phyloP scores from a whole-genome alignment of 2,797 vertebrate species.

The Graptemys geographica region DNA sequence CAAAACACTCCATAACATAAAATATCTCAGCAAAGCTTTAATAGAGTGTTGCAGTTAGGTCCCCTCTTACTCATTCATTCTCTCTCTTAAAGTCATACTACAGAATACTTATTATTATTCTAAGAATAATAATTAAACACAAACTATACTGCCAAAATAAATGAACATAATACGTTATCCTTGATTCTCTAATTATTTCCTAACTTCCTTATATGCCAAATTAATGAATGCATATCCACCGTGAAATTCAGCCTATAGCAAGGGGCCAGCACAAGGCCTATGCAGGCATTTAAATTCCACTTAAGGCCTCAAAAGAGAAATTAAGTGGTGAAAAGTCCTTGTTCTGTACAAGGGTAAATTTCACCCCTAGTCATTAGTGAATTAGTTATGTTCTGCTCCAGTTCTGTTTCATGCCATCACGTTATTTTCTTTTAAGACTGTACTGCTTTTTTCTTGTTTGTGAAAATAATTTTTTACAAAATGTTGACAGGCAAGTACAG shows the following conservation, averaged over 20 bases:
- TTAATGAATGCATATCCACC: background rate
- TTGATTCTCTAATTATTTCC: background rate
- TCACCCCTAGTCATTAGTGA: background rate
- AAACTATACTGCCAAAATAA: background rate
- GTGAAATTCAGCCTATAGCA: background rate
- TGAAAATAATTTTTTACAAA: background rate
- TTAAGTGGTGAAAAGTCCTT: background rate
- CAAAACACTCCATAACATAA: slow-evolving; percentile 18
- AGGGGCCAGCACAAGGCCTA: background rate
- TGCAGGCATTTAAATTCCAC: background rate
- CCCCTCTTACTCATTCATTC: background rate
- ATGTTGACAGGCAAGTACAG: slow-evolving; percentile 12
- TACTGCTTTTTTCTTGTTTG: background rate
- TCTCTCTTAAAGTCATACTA: slow-evolving; percentile 8
- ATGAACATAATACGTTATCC: background rate
- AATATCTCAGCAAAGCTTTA: slow-evolving; percentile 26
- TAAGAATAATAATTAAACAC: background rate
- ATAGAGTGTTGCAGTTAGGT: background rate
- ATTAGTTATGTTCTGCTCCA: background rate
- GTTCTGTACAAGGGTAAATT: background rate
- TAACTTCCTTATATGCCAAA: background rate
- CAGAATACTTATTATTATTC: background rate
- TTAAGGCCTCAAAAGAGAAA: background rate
- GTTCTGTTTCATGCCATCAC: background rate
- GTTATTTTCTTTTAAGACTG: background rate